A percentile compares a stretch with the other conserved stretches of the same genome.
These are phyloP conservation scores for Ciona savignyi DNA, from an alignment of 23 tunicate genomes.

Conservation along the genomic window DNA sequence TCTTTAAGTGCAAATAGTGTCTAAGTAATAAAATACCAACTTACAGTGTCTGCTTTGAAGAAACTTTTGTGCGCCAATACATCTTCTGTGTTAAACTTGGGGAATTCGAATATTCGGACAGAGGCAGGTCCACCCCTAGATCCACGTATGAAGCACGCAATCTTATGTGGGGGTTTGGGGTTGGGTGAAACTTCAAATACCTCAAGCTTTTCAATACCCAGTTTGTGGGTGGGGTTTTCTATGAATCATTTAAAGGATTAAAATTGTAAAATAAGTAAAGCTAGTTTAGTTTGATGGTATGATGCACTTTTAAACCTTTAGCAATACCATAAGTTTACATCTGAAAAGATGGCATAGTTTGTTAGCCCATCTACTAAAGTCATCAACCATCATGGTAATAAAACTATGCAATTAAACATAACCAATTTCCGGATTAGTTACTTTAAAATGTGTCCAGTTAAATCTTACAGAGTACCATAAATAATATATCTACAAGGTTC, in stretches of 20 bases:
- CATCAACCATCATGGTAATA: no score
- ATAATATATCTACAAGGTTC: no score
- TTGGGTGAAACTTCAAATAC: conserved; percentile 57
- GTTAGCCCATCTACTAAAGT: no score
- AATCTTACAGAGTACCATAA: no score
- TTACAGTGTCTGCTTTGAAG: conserved; percentile 52
- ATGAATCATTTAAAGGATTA: background rate
- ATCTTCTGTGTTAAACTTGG: conserved; percentile 22
- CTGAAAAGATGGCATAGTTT: no score
- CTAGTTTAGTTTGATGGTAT: background rate
- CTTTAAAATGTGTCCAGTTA: no score
- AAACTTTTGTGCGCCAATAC: conserved; percentile 49
- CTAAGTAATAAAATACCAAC: no score
- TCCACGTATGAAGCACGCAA: conserved; percentile 77
- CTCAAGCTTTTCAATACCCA: conserved; percentile 55
- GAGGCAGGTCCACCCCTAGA: conserved; percentile 71
- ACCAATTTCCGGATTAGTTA: no score
- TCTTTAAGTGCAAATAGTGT: no score
- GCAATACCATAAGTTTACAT: no score
- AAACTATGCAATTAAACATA: no score
- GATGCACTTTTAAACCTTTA: background rate
- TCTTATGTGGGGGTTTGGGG: conserved; percentile 5
- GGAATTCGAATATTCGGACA: conserved; percentile 49
- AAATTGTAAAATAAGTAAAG: background rate
- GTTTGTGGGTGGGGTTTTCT: conserved; percentile 30